These are phyloP conservation scores for Kryptolebias marmoratus DNA, from an alignment of 2,113 vertebrate species.

Conservation along the genomic window DNA sequence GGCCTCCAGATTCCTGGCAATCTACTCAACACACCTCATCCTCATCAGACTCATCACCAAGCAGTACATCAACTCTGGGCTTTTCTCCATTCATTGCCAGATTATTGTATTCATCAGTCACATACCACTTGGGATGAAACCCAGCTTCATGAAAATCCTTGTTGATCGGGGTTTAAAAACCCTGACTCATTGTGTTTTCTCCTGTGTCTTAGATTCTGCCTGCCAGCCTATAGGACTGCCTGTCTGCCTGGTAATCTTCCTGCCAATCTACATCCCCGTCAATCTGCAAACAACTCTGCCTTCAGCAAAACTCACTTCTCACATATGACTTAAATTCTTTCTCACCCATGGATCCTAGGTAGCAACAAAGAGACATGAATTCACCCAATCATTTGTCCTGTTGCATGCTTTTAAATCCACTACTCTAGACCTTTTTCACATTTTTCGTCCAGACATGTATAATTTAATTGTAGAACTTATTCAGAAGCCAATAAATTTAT, in stretches of 20 bases:
- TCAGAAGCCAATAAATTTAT: too few species aligned
- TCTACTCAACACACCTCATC: background rate
- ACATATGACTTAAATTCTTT: too few species aligned
- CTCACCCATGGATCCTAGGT: too few species aligned
- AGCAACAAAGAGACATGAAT: too few species aligned
- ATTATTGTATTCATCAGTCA: background rate
- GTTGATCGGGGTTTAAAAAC: background rate
- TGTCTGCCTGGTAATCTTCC: background rate
- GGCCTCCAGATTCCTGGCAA: background rate
- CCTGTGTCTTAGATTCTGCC: background rate
- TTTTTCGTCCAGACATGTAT: too few species aligned
- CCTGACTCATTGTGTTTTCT: background rate
- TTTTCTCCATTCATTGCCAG: background rate
- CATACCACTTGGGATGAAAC: background rate
- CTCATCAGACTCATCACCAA: conserved; percentile 1
- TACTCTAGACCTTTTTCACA: too few species aligned
- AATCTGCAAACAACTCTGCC: background rate
- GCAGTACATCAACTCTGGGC: background rate
- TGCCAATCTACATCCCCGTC: background rate
- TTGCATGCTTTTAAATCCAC: too few species aligned
- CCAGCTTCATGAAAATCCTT: background rate
- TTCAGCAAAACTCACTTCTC: too few species aligned
- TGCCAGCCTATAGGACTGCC: background rate
- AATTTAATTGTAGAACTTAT: too few species aligned
- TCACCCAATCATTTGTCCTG: too few species aligned